These are phyloP conservation scores for Aselliscus stoliczkanus DNA, from an alignment of 2,797 vertebrate species.

Conservation along the genomic window DNA sequence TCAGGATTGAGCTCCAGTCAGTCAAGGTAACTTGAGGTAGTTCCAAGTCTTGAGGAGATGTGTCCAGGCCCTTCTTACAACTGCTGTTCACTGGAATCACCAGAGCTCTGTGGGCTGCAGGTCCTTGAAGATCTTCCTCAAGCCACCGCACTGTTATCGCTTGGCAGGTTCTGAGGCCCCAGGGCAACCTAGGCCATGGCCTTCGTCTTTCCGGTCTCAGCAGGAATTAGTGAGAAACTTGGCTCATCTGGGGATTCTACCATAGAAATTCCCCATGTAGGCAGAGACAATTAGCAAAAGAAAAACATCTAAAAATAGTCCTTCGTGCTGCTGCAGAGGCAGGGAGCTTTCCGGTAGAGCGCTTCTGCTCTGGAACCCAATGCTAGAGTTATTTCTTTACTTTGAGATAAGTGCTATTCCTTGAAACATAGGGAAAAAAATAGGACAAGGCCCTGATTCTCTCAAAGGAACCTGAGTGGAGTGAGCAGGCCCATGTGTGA, in stretches of 20 bases:
- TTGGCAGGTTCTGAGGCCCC: background rate
- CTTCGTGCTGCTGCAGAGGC: constrained; percentile 35
- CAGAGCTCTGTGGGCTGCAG: background rate
- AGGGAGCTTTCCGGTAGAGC: constrained; percentile 47
- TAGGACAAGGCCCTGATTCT: background rate
- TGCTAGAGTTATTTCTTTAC: background rate
- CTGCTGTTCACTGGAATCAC: background rate
- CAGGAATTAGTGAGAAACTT: constrained; percentile 61
- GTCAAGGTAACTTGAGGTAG: background rate
- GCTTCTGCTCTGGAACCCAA: constrained; percentile 29
- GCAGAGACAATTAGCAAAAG: constrained; percentile 68
- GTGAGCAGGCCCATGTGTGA: background rate
- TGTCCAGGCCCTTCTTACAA: background rate
- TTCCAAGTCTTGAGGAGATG: background rate
- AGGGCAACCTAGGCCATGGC: background rate
- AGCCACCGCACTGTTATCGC: background rate
- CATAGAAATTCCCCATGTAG: constrained; percentile 54
- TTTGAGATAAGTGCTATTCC: background rate
- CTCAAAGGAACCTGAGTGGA: background rate
- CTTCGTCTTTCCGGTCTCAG: constrained; percentile 23
- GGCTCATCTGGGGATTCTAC: constrained; percentile 57
- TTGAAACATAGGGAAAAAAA: background rate
- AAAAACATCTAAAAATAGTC: constrained; percentile 76
- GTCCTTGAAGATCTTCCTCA: background rate
- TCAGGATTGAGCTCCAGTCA: background rate